Evolutionary conservation across 1,140 invertebrate genomes (phyloP).

Genomic region (Chironomus striatipennis): DNA sequence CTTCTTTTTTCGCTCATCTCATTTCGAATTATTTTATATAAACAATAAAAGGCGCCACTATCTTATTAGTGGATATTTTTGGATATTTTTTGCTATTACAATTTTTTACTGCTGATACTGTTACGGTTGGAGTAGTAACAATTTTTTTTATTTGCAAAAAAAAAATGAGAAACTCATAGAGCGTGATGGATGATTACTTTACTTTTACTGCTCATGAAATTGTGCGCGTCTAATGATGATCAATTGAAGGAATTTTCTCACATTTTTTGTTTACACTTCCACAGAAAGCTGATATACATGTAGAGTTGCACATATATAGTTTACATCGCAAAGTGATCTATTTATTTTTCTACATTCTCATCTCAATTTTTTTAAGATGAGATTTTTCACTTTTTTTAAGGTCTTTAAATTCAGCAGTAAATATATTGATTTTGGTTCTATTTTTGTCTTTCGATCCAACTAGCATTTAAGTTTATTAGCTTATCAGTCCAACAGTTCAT

Average conservation of each 20-base stretch:
- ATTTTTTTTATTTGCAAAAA: not conserved
- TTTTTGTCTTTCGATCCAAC: too few species aligned
- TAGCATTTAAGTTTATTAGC: too few species aligned
- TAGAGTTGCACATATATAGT: not conserved
- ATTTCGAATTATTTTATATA: slow-evolving; percentile 4
- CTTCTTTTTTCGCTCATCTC: not conserved
- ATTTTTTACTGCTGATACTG: not conserved
- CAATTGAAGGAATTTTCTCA: not conserved
- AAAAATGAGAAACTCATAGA: too few species aligned
- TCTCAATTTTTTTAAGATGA: not conserved
- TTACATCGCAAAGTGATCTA: not conserved
- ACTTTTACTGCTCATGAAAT: not conserved
- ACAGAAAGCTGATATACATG: not conserved
- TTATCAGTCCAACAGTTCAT: too few species aligned
- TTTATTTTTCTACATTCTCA: not conserved
- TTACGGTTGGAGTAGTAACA: not conserved
- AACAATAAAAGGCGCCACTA: slow-evolving; percentile 12
- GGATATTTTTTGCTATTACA: not conserved
- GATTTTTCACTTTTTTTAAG: too few species aligned
- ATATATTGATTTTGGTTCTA: too few species aligned
- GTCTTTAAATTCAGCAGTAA: too few species aligned
- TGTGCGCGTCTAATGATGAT: not conserved
- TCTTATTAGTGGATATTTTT: not conserved
- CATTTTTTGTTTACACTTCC: slow-evolving; percentile 5
- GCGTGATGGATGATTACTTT: too few species aligned